These are phyloP conservation scores for Ceratotherium simum DNA, from an alignment of 2,113 vertebrate genomes.

Conservation along the genomic window DNA sequence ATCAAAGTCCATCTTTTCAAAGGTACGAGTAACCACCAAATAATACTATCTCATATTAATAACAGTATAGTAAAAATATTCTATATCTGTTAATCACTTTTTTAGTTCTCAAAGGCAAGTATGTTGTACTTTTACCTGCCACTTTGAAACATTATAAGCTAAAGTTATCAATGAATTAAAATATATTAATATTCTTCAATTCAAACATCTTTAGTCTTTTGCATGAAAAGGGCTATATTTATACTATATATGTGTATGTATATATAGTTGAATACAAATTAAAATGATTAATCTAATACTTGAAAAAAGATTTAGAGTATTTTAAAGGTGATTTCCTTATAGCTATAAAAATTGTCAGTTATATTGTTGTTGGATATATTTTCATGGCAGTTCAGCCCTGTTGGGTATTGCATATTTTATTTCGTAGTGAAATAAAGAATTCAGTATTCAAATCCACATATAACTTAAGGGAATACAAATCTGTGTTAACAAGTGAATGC, in stretches of 20 bases:
- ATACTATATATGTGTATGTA: background rate
- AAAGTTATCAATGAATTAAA: background rate
- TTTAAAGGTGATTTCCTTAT: background rate
- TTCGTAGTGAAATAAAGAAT: background rate
- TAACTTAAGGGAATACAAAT: conserved; percentile 17
- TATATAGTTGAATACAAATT: background rate
- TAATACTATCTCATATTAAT: background rate
- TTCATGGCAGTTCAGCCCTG: background rate
- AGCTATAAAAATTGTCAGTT: background rate
- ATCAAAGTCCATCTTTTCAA: background rate
- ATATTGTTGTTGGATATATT: background rate
- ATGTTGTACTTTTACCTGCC: background rate
- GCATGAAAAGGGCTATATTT: background rate
- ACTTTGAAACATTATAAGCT: background rate
- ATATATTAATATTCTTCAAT: background rate
- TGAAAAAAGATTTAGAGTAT: background rate
- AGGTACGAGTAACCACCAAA: background rate
- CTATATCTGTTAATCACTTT: background rate
- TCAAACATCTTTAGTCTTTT: background rate
- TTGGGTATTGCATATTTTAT: background rate
- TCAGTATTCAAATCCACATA: background rate
- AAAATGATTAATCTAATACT: background rate
- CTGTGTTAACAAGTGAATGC: conserved; percentile 31
- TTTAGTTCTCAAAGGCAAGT: background rate
- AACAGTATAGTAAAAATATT: background rate